A percentile compares a stretch with the other conserved stretches of the same genome.
Conservation (phyloP, 1,140 invertebrate genomes). For the Aphelenchoides fujianensis region DNA sequence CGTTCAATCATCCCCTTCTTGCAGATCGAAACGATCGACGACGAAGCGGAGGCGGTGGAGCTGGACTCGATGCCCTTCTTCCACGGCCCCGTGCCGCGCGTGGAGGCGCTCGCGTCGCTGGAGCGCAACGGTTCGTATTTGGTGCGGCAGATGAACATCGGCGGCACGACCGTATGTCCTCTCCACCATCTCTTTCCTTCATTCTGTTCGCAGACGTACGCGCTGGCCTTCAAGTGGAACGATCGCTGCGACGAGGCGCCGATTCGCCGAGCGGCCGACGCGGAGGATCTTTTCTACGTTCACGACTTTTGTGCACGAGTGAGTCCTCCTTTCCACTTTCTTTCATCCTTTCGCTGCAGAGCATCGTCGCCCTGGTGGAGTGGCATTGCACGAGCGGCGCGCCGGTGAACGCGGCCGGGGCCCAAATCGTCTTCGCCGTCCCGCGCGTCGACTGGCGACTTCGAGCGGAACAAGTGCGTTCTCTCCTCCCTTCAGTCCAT, state of each 20-base stretch:
- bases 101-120: not conserved
- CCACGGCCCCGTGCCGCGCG: not conserved
- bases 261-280: not conserved
- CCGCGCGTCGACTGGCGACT: conserved; percentile 3
- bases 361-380: conserved; percentile 8
- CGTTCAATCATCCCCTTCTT: too few species aligned
- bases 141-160: not conserved
- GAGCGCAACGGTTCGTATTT: conserved; percentile 10
- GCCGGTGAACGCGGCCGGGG: conserved; percentile 5
- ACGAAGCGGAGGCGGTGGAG: too few species aligned
- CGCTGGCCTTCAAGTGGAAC: not conserved
- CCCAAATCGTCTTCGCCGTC: conserved; percentile 6
- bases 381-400: conserved; percentile 5
- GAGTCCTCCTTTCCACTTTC: too few species aligned
- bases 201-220: conserved; percentile 9
- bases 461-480: not conserved
- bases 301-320: too few species aligned
- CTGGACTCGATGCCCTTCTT: too few species aligned
- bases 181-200: not conserved
- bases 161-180: not conserved
- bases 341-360: too few species aligned
- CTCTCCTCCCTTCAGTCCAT: too few species aligned
- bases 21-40: too few species aligned
- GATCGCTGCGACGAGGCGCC: not conserved
- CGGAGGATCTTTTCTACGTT: not conserved